A percentile compares a stretch with the other conserved stretches of the same genome.
phyloP scores from a whole-genome alignment of 2,888 invertebrate genomes.

The Vannuccia rotundouncinata region DNA sequence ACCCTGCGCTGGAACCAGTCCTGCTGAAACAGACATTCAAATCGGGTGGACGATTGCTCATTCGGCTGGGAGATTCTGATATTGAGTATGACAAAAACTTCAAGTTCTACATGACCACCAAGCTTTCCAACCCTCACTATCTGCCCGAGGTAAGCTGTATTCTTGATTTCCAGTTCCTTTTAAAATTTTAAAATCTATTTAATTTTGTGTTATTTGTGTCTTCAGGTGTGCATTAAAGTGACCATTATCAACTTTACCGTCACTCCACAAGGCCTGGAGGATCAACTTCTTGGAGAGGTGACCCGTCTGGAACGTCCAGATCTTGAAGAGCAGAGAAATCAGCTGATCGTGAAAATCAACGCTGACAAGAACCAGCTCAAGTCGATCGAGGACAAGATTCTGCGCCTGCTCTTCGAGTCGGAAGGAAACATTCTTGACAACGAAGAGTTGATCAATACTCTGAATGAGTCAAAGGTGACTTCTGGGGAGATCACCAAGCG shows the following conservation, averaged over 20 bases:
- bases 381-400: conserved; percentile 56
- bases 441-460: conserved; percentile 56
- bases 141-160: conserved; percentile 51
- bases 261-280: conserved; percentile 80
- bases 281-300: conserved; percentile 78
- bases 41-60: conserved; percentile 54
- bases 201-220: not conserved
- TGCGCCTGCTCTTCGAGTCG: conserved; percentile 57
- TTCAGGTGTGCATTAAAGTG: conserved; percentile 63
- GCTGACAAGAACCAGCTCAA: conserved; percentile 57
- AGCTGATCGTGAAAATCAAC: conserved; percentile 56
- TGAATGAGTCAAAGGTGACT: conserved; percentile 58
- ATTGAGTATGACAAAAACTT: conserved; percentile 57
- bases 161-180: conserved; percentile 43
- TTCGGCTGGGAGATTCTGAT: conserved; percentile 57
- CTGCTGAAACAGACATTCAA: conserved; percentile 65
- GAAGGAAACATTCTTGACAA: conserved; percentile 58
- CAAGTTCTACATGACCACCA: conserved; percentile 57
- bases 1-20: conserved; percentile 57
- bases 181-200: not conserved
- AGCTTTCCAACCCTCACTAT: conserved; percentile 57
- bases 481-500: conserved; percentile 55
- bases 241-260: conserved; percentile 88
- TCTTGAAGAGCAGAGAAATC: conserved; percentile 56
- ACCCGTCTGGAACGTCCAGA: conserved; percentile 57